Evolutionary conservation across 30 jellyfish, hydroid and myxozoan genomes (phyloP), one percentile per base, ranked within the genome.

Genomic region (Calvadosia cruxmelitensis): DNA sequence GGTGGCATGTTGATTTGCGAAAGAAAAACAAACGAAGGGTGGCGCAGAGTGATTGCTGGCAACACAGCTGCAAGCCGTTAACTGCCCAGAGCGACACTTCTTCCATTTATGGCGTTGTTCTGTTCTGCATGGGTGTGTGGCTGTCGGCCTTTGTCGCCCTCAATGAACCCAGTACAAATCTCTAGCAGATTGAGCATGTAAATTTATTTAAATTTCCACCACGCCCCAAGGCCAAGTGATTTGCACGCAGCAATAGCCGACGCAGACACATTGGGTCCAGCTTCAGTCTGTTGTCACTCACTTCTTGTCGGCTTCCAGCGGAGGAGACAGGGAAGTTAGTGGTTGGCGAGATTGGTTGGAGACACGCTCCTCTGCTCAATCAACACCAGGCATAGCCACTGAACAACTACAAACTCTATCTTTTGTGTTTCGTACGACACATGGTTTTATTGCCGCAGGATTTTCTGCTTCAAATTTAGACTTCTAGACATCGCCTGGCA

Each of bases 61-160:
- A n/a, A n/a, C 57, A 42, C 57, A 42, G 57, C 57, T 42, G 57
- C 57, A 5, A 42, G 57, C 57, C 20, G 57, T 42, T 42, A 42
- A 42, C 57, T 42, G 10, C 57, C 20, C 57, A 5, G 15, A 20
- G 15, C 57, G 57, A 20, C 57, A 10, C 20, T 42, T 10, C 20
- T 42, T 5, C 57, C 57, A 5, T 42, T 42, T 42, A 42, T 5
- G 57, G 57, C 10, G 10, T 5, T 42, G 57, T 5, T 42, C 57
- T 5, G 57, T 42, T 20, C 20, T 42, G 57, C 57, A 42, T 42
- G 57, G 57, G 57, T 42, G 57, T 42, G 57, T 42, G 20, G n/a
- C n/a, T 42, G 57, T 42, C 10, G 57, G 20, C 57, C 20, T 42
- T 5, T 42, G 20, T 42, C 57, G 20, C 20, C 20, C 15, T n/a